Evolutionary conservation across 2,888 invertebrate species (phyloP), one percentile per base, ranked within the genome.

Genomic region (Dicyrtomina minuta): DNA sequence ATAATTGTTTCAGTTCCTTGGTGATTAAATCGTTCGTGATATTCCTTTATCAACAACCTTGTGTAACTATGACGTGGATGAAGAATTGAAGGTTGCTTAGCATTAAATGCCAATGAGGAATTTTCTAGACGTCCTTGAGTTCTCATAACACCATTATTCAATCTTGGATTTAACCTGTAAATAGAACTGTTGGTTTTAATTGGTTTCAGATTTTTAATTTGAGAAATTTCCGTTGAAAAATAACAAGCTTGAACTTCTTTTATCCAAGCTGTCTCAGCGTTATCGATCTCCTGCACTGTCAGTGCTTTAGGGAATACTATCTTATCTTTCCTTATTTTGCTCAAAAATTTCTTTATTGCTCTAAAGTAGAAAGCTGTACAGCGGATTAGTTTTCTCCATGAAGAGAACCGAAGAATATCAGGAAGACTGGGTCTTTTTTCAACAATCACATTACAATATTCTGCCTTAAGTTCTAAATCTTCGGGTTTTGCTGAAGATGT

Each of bases 31-130:
- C 20, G 24, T 1, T 17, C 10, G 39, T 71, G 71, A 39, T 55
- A 39, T n/a, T 59, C 41, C 6, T 22, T n/a, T 20, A 70, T 15
- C 15, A 67, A 33, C 1, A 70, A 49, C 1, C 22, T 15, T 20
- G 68, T 64, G 26, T 53, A 67, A 1, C n/a, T 59, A 46, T 71
- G 68, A 27, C n/a, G 22, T 4, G 49, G 33, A 24, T 71, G 58
- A 15, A 71, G 55, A 22, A 71, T 51, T 20, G 59, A 20, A 1
- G 71, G 68, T n/a, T n/a, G n/a, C n/a, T n/a, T n/a, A n/a, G n/a
- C n/a, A n/a, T n/a, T n/a, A n/a, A n/a, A n/a, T n/a, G n/a, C n/a
- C n/a, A n/a, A n/a, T n/a, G n/a, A n/a, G n/a, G n/a, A n/a, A n/a
- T n/a, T n/a, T n/a, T n/a, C n/a, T n/a, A n/a, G n/a, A n/a, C 13